Conservation (phyloP, 1,140 invertebrate species). For the Drosophila triauraria region DNA sequence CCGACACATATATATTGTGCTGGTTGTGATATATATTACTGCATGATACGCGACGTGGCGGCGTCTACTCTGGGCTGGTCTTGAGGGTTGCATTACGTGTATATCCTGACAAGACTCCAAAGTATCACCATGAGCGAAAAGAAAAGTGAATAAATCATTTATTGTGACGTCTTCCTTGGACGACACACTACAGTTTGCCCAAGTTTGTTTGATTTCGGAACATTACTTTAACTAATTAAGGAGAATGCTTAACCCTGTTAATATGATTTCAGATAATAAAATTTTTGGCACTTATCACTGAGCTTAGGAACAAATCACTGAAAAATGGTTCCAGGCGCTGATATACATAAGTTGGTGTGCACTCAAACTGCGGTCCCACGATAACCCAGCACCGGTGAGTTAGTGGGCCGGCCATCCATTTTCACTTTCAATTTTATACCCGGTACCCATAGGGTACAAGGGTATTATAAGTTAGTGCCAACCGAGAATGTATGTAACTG, state of each 20-base stretch:
- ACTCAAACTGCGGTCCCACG: too few species aligned
- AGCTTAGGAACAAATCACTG: constrained; percentile 1
- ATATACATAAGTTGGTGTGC: too few species aligned
- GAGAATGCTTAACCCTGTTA: not conserved
- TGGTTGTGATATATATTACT: too few species aligned
- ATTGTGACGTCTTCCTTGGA: not conserved
- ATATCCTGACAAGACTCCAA: constrained; percentile 3
- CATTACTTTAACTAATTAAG: not conserved
- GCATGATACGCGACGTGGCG: too few species aligned
- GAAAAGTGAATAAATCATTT: not conserved
- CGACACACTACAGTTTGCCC: not conserved
- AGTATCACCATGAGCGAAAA: constrained; percentile 1
- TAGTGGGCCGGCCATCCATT: too few species aligned
- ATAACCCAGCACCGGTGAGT: too few species aligned
- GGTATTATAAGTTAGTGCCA: too few species aligned
- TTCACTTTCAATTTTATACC: too few species aligned
- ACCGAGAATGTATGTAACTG: too few species aligned
- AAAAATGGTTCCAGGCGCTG: not conserved
- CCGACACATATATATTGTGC: too few species aligned
- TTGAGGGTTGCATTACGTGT: not conserved
- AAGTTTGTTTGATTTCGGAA: not conserved
- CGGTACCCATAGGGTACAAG: too few species aligned
- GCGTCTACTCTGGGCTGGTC: too few species aligned
- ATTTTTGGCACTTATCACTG: not conserved
- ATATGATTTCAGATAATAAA: constrained; percentile 2